Percentiles rank a stretch among this genome's conserved stretches.
These are phyloP conservation scores for Tiaroga cobitis DNA, from an alignment of 2,797 vertebrate genomes.

Conservation along the genomic window DNA sequence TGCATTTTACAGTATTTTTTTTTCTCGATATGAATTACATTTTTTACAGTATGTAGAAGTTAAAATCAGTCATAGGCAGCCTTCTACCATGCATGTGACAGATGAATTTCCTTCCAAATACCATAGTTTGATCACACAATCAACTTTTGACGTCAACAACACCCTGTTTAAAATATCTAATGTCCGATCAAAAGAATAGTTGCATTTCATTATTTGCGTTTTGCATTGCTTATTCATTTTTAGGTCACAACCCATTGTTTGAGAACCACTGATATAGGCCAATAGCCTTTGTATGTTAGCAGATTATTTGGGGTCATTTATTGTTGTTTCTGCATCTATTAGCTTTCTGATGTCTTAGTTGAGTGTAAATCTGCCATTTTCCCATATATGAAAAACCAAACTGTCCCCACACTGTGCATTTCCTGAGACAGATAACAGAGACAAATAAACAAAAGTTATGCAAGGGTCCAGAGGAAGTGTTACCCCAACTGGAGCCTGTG, in stretches of 20 bases:
- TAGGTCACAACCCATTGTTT: not conserved
- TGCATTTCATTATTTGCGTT: not conserved
- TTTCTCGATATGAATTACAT: too few relatives aligned
- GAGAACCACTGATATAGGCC: not conserved
- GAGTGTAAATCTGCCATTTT: not conserved
- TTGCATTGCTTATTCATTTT: not conserved
- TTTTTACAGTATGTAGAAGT: too few relatives aligned
- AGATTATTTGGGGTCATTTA: not conserved
- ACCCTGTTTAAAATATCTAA: not conserved
- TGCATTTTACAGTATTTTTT: not conserved
- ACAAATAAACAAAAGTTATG: conserved; percentile 52
- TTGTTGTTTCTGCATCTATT: conserved; percentile 5
- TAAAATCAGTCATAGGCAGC: too few relatives aligned
- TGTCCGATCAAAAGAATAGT: not conserved
- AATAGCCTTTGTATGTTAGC: not conserved
- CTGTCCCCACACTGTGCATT: not conserved
- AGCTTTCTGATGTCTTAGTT: not conserved
- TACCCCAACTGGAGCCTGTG: conserved; percentile 21
- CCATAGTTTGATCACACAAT: not conserved
- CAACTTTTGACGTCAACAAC: not conserved
- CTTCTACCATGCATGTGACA: not conserved
- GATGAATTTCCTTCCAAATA: not conserved
- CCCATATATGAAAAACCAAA: not conserved
- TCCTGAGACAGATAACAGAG: conserved; percentile 39
- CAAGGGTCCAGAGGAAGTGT: conserved; percentile 51